A percentile compares a stretch with the other conserved stretches of the same genome.
phyloP scores from a whole-genome alignment of 2,113 vertebrate species.

The Oncorhynchus gorbuscha region DNA sequence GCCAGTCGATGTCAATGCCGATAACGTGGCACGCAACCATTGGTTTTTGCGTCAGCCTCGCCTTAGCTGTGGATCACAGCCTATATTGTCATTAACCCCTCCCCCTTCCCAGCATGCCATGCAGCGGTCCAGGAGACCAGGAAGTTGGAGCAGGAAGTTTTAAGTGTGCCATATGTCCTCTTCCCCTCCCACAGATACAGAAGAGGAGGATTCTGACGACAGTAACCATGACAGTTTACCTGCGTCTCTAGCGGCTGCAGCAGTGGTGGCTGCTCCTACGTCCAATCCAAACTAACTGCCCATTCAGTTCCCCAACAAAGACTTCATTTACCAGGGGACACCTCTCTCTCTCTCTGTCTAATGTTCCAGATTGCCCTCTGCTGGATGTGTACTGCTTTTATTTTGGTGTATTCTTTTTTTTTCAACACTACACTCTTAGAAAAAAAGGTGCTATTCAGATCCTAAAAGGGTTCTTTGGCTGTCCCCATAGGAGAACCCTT shows the following conservation, averaged over 20 bases:
- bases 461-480: too few relatives aligned
- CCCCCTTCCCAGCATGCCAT: background rate
- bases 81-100: background rate
- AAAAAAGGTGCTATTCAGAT: too few relatives aligned
- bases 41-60: too few relatives aligned
- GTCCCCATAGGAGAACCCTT: too few relatives aligned
- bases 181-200: slow-evolving; percentile 77
- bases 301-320: slow-evolving; percentile 75
- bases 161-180: slow-evolving; percentile 63
- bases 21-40: too few relatives aligned
- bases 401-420: background rate
- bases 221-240: slow-evolving; percentile 39
- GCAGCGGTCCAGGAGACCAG: background rate
- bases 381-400: slow-evolving; percentile 6
- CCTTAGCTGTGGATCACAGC: too few relatives aligned
- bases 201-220: slow-evolving; percentile 81
- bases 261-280: slow-evolving; percentile 30
- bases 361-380: slow-evolving; percentile 11
- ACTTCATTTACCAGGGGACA: slow-evolving; percentile 65
- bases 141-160: slow-evolving; percentile 12
- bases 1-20: too few relatives aligned
- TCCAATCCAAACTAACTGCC: slow-evolving; percentile 72
- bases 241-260: slow-evolving; percentile 33
- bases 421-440: background rate
- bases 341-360: slow-evolving; percentile 35